Conservation (phyloP, 1,140 invertebrate species). For the Ceratina calcarata region DNA sequence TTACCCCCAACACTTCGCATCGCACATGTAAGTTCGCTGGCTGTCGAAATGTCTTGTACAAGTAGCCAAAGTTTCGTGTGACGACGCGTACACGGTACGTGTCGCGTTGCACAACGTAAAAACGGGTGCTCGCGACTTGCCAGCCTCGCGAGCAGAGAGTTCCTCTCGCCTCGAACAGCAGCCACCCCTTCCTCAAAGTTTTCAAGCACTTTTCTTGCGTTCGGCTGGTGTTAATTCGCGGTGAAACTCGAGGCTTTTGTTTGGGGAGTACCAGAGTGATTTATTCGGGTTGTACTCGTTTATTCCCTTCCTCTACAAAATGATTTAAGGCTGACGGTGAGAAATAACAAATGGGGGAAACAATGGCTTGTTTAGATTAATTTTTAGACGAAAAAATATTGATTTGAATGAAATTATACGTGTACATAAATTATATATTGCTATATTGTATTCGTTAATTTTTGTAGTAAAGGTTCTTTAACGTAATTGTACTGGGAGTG, state of each 20-base stretch:
- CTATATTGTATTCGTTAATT: too few relatives aligned
- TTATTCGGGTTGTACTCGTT: background rate
- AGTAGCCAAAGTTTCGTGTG: constrained; percentile 70
- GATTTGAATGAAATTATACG: too few relatives aligned
- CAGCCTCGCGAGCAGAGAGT: background rate
- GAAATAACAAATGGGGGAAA: too few relatives aligned
- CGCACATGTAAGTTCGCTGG: constrained; percentile 33
- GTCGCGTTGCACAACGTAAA: constrained; percentile 17
- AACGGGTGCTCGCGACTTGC: constrained; percentile 27
- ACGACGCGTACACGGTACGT: constrained; percentile 30
- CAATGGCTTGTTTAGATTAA: too few relatives aligned
- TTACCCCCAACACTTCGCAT: background rate
- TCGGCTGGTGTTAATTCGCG: background rate
- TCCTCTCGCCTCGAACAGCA: constrained; percentile 1
- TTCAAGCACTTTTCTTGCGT: constrained; percentile 8
- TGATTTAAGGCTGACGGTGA: too few relatives aligned
- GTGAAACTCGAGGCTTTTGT: background rate
- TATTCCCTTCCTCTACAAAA: too few relatives aligned
- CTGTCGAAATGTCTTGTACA: constrained; percentile 70
- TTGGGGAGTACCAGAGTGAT: background rate
- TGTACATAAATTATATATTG: too few relatives aligned
- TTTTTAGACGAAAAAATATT: too few relatives aligned
- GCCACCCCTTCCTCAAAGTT: background rate
- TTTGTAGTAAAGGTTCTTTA: too few relatives aligned
- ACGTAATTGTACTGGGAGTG: too few relatives aligned